Percentiles rank a stretch among this genome's conserved stretches.
phyloP scores from a whole-genome alignment of 2,888 invertebrate species.

The Nemotelus nigrinus region DNA sequence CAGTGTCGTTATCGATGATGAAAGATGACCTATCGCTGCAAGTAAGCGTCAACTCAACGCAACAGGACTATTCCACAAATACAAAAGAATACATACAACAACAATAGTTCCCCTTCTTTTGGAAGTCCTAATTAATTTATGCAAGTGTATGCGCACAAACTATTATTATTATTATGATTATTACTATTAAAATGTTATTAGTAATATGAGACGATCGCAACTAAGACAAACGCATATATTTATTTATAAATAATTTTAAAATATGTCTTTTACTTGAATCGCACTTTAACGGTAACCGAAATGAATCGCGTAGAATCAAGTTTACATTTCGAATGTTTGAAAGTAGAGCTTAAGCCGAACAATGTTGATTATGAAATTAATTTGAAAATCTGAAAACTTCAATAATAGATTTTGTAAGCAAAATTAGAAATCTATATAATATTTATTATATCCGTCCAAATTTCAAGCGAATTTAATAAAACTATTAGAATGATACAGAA shows the following conservation, averaged over 20 bases:
- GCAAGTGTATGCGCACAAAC: background rate
- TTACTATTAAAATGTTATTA: background rate
- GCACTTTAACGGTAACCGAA: background rate
- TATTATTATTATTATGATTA: background rate
- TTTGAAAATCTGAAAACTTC: background rate
- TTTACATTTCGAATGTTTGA: background rate
- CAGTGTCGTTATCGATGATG: conserved; percentile 47
- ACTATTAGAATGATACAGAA: no score
- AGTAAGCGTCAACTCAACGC: conserved; percentile 47
- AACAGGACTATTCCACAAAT: conserved; percentile 44
- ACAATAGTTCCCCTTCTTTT: conserved; percentile 3
- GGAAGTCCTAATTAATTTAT: background rate
- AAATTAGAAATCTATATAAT: conserved; percentile 14
- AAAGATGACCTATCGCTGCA: conserved; percentile 49
- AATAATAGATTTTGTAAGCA: background rate
- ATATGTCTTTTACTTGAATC: background rate
- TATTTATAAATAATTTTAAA: conserved; percentile 34
- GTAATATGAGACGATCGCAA: background rate
- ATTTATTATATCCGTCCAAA: conserved; percentile 43
- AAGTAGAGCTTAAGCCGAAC: background rate
- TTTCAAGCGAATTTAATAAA: conserved; percentile 17
- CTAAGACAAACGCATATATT: conserved; percentile 21
- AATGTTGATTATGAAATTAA: conserved; percentile 1
- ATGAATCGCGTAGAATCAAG: background rate
- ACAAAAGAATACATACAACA: conserved; percentile 38